These are phyloP conservation scores for Lasiommata megera DNA, from an alignment of 2,888 invertebrate genomes.

Conservation along the genomic window DNA sequence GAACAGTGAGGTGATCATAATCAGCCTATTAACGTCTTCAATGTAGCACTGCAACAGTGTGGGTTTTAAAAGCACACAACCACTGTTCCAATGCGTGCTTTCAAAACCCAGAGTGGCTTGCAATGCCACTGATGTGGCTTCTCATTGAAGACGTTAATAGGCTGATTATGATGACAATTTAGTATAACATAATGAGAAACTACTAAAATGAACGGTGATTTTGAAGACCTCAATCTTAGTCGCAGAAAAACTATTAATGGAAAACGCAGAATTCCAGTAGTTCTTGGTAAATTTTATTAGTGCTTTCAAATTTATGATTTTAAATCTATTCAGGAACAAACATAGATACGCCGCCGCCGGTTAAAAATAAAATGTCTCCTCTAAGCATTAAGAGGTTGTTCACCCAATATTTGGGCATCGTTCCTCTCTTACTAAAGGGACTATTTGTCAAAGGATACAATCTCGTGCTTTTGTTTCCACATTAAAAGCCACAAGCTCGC, in stretches of 20 bases:
- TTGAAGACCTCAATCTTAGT: background rate
- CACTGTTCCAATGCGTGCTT: too few species aligned
- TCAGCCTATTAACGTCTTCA: too few species aligned
- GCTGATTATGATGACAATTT: too few species aligned
- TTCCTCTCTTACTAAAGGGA: constrained; percentile 60
- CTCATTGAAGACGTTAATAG: too few species aligned
- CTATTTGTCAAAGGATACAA: constrained; percentile 69
- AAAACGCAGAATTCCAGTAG: background rate
- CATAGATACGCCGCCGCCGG: constrained; percentile 43
- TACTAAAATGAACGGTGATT: too few species aligned
- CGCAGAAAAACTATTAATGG: background rate
- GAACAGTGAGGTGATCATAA: too few species aligned
- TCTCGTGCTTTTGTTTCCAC: constrained; percentile 49
- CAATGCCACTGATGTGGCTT: too few species aligned
- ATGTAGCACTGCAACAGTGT: too few species aligned
- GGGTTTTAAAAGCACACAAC: too few species aligned
- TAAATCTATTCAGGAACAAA: constrained; percentile 28
- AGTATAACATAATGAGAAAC: too few species aligned
- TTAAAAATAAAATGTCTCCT: constrained; percentile 80
- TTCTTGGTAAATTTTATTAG: background rate
- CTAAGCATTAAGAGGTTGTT: constrained; percentile 77
- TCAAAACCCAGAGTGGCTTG: too few species aligned
- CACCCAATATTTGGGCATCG: constrained; percentile 77
- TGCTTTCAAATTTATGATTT: constrained; percentile 15
- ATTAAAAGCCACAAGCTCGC: constrained; percentile 36